Evolutionary conservation across 2,888 invertebrate species (phyloP).

Genomic region (Andrena chrysosceles): DNA sequence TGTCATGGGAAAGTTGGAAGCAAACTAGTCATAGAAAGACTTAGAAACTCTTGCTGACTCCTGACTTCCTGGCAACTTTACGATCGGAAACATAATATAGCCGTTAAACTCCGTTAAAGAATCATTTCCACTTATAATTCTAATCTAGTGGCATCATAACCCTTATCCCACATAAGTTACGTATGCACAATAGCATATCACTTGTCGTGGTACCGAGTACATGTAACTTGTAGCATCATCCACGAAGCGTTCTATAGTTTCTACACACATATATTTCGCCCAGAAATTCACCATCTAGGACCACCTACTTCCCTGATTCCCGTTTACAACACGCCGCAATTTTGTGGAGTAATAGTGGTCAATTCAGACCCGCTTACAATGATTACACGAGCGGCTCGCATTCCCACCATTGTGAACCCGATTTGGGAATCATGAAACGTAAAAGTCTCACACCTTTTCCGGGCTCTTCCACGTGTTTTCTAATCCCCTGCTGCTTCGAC

Average conservation of each 20-base stretch:
- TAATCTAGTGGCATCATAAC: too few species aligned
- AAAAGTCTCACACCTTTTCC: slow-evolving; percentile 44
- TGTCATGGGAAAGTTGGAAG: background rate
- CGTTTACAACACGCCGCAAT: slow-evolving; percentile 60
- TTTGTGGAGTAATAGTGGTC: slow-evolving; percentile 5
- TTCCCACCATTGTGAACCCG: background rate
- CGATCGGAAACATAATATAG: slow-evolving; percentile 48
- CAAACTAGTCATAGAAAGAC: slow-evolving; percentile 21
- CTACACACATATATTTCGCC: slow-evolving; percentile 7
- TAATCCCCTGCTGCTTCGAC: slow-evolving; percentile 69
- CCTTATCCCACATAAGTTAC: too few species aligned
- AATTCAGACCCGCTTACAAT: slow-evolving; percentile 20
- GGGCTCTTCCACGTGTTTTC: slow-evolving; percentile 54
- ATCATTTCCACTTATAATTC: background rate
- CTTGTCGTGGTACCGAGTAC: background rate
- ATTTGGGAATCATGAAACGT: background rate
- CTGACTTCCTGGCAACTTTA: slow-evolving; percentile 52
- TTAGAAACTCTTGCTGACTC: slow-evolving; percentile 43
- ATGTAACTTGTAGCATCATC: background rate
- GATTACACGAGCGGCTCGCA: slow-evolving; percentile 5
- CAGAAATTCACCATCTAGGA: slow-evolving; percentile 49
- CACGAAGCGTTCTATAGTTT: background rate
- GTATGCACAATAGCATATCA: too few species aligned
- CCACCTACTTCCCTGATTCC: slow-evolving; percentile 67
- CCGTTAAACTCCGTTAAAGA: slow-evolving; percentile 1